Base-by-base conservation (phyloP, 2,888 invertebrate genomes). In the Acanthosepion lycidas region DNA sequence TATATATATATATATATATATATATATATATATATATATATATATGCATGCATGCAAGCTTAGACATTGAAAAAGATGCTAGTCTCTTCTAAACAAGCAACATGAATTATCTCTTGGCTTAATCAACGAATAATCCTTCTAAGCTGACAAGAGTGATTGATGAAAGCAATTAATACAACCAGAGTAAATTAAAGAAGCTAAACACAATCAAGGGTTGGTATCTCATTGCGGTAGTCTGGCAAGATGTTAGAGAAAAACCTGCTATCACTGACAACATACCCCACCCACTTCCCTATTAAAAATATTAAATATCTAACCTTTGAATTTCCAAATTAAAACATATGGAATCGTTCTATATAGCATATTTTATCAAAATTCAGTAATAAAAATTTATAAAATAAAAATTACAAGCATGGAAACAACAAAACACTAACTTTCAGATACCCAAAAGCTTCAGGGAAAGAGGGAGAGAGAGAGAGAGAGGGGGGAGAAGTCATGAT, bases 101-200 rank as follows among this genome's bases (percentile, higher is more conserved):
- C 23, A 59, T 23, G 59, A n/a, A 15, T 78, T 78, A 78, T 78
- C 78, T 78, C 23, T 78, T 33, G 12, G 15, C n/a, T 18, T 33
- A 78, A 78, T 78, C 78, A 59, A 59, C 59, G 20, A 59, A 23
- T 59, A 59, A 59, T 59, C 59, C 23, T n/a, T 4, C n/a, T 78
- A 78, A 78, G 78, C 78, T 78, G 78, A 78, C 78, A 78, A 78
- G 78, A n/a, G n/a, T 78, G 78, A 78, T 78, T 78, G 78, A 78
- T 78, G 78, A 78, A 78, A 33, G 15, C n/a, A n/a, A 78, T 78
- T 78, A 78, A 78, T 78, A 12, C 78, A n/a, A 15, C n/a, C 59
- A 15, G 78, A n/a, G 15, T 78, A 59, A 59, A 59, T 59, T 59
- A 59, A 59, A 59, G 59, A 59, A 59, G 59, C 23, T 59, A 78